Base-by-base conservation (phyloP, 2,888 invertebrate genomes). In the Embidobia sp. region DNA sequence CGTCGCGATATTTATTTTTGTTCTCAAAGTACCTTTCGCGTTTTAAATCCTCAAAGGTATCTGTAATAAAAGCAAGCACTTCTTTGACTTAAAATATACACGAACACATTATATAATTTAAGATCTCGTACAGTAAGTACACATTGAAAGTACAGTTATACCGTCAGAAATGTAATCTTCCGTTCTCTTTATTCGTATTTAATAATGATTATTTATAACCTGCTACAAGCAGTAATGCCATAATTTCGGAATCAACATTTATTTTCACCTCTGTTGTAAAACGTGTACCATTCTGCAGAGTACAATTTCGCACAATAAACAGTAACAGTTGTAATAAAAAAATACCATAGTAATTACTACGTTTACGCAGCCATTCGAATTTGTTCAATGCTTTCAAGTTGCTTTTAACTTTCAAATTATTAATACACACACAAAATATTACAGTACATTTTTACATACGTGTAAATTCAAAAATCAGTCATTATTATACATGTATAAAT, bases 121-220 rank as follows among this genome's bases (percentile, higher is more conserved):
- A 35, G 35, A 37, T 61, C 61, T 48, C 37, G 61, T 35, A 61
- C 27, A 48, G 48, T 61, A 61, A 61, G 46, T 37, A 27, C 35
- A 48, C 27, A 46, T 46, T 61, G 35, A 46, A 27, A 26, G 35
- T 46, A 61, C 61, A 61, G 59, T 44, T 59, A 59, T 44, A 44
- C 33, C 33, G 44, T 46, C 44, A 44, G 61, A 61, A 59, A 37
- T 11, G 26, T 37, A 48, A 61, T 61, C 46, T 37, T 7, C 26
- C 37, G 46, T 37, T 46, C 61, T 48, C 46, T 35, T 61, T 49
- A 63, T 61, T 19, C 26, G 22, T 31, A 48, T 63, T 63, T 49
- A 63, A 63, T 63, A 63, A 63, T 27, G 13, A 48, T 49, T 49
- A 63, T 63, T 63, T 63, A 49, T 49, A 48, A 40, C 37, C 11